Base-by-base conservation (phyloP, 2,888 invertebrate species). In the Eudemis profundana region DNA sequence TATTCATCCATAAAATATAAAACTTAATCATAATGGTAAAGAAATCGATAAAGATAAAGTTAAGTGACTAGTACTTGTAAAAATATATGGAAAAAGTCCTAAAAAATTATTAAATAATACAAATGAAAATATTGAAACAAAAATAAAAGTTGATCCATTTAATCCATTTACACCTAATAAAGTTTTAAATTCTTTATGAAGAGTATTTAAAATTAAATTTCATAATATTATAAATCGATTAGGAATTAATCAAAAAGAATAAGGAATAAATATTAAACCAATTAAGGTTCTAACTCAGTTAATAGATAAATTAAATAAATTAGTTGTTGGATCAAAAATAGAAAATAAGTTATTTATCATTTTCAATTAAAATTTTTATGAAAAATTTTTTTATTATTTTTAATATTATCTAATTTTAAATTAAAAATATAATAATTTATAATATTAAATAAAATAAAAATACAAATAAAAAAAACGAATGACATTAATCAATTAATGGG, bases 21-120 rank as follows among this genome's bases (percentile, higher is more conserved):
- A 93, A 69, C 87, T 88, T 79, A 95, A 70, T 93, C 95, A 95
- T 81, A 95, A 71, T 0, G 94, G 93, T 70, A 95, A 60, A 0
- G 94, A 93, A 78, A 95, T 74, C 0, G 93, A 75, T 80, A 95
- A 69, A 0, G 94, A 94, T 76, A 95, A 72, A 7, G 84, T 84
- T 89, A 95, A 78, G 81, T 95, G 95, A 1, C 95, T 94, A 68
- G 95, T 93, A 72, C 93, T 91, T 29, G 95, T 95, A 86, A 95
- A 96, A 87, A 95, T 94, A 89, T 95, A 95, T 0, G 95, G 94
- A 2, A 95, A 94, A 89, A 96, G 78, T 0, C 95, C 95, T 90
- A 95, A 79, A 75, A 95, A 94, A 90, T 95, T 95, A 92, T 94
- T 95, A 82, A 94, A 89, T 84, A 95, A 73, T 84, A 95, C 90